These are phyloP conservation scores for Plotosus lineatus DNA, from an alignment of 2,113 vertebrate genomes.

Conservation along the genomic window DNA sequence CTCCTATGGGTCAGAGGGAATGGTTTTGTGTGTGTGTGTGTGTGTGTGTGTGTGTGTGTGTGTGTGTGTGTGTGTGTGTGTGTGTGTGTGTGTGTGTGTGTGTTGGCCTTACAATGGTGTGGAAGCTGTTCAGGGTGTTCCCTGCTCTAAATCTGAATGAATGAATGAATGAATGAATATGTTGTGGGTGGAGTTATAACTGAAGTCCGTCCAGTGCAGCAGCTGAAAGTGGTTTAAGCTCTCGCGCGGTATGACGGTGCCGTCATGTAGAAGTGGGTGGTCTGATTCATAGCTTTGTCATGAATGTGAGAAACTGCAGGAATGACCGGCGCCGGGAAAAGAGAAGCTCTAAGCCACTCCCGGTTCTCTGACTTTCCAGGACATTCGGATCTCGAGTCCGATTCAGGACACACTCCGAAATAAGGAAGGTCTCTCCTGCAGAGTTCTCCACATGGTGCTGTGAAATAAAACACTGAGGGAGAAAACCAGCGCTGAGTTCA, in stretches of 20 bases:
- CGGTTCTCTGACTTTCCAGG: not conserved
- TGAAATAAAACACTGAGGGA: conserved; percentile 7
- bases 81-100: too few species aligned
- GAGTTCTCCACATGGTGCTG: conserved; percentile 4
- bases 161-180: too few species aligned
- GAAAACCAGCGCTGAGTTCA: not conserved
- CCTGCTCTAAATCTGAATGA: too few species aligned
- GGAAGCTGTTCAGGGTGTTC: too few species aligned
- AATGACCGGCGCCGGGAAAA: not conserved
- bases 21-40: too few species aligned
- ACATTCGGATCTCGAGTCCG: not conserved
- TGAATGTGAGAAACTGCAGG: not conserved
- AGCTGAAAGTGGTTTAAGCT: too few species aligned
- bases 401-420: conserved; percentile 25
- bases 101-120: too few species aligned
- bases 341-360: not conserved
- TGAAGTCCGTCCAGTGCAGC: too few species aligned
- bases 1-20: too few species aligned
- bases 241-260: not conserved
- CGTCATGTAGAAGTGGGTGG: not conserved
- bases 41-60: too few species aligned
- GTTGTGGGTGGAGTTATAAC: too few species aligned
- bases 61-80: too few species aligned
- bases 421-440: conserved; percentile 8
- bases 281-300: conserved; percentile 9